These are phyloP conservation scores for Monochamus alternatus DNA, from an alignment of 2,888 invertebrate genomes.

Conservation along the genomic window DNA sequence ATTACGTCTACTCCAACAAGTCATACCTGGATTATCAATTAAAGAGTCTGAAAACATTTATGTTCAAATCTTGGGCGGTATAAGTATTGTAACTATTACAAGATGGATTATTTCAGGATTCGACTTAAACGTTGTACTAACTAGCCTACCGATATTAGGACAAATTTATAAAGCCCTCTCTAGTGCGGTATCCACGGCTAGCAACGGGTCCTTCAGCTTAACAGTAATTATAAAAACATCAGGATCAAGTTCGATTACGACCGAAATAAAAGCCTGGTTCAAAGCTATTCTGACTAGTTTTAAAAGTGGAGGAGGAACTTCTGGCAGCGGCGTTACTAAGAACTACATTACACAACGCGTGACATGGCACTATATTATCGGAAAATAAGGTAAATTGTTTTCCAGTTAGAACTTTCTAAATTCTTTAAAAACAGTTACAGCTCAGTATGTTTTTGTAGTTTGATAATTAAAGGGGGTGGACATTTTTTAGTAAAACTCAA, in stretches of 20 bases:
- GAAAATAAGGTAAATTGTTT: background rate
- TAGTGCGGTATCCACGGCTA: slow-evolving; percentile 24
- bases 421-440: no score
- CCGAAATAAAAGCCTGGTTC: slow-evolving; percentile 30
- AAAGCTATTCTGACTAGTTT: slow-evolving; percentile 23
- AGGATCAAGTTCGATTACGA: background rate
- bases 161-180: slow-evolving; percentile 37
- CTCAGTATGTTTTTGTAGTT: no score
- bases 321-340: background rate
- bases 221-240: slow-evolving; percentile 24
- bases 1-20: slow-evolving; percentile 38
- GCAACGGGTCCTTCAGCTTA: slow-evolving; percentile 36
- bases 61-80: slow-evolving; percentile 19
- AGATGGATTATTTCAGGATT: slow-evolving; percentile 32
- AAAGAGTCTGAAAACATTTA: slow-evolving; percentile 13
- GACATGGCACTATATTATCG: background rate
- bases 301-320: background rate
- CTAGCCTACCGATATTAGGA: slow-evolving; percentile 41
- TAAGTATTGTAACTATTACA: slow-evolving; percentile 34
- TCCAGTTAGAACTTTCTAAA: no score
- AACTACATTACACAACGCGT: background rate
- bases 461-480: no score
- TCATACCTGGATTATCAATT: slow-evolving; percentile 14
- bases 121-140: slow-evolving; percentile 28
- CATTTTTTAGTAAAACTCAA: no score